Evolutionary conservation across 2,113 vertebrate genomes (phyloP).

Genomic region (Sinosuthora webbiana): DNA sequence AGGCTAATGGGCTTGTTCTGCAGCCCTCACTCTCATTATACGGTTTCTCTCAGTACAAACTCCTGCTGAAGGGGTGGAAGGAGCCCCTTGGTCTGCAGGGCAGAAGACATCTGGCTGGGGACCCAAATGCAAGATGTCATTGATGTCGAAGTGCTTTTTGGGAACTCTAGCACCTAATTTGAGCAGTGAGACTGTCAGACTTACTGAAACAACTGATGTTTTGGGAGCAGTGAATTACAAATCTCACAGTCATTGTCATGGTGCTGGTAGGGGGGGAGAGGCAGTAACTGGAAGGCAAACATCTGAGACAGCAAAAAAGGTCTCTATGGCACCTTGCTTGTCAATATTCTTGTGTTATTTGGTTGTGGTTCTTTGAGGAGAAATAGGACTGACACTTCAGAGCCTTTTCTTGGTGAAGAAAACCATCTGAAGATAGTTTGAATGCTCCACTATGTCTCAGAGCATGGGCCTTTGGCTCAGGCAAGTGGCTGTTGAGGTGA

Average conservation of each 20-base stretch:
- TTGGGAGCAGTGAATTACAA: neutral
- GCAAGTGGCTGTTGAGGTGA: neutral
- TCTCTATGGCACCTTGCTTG: neutral
- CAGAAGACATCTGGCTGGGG: neutral
- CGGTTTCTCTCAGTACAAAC: neutral
- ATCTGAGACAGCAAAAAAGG: neutral
- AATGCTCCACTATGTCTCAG: neutral
- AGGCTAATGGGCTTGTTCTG: neutral
- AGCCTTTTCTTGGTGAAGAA: neutral
- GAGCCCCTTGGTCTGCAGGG: neutral
- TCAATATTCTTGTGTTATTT: neutral
- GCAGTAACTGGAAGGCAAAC: neutral
- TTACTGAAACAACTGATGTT: neutral
- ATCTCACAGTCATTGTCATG: neutral
- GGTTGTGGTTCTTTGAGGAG: neutral
- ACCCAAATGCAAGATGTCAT: too few species aligned
- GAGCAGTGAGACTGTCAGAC: neutral
- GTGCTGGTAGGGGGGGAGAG: neutral
- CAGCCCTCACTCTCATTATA: accelerated
- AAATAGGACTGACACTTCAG: neutral
- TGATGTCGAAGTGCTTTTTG: neutral
- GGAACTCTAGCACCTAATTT: neutral
- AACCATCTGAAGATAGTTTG: neutral
- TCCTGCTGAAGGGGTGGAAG: neutral
- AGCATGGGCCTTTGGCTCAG: neutral